Percentiles rank a stretch among this genome's conserved stretches.
Conservation (phyloP, 2,797 vertebrate species). For the Typhlichthys eigenmanni region DNA sequence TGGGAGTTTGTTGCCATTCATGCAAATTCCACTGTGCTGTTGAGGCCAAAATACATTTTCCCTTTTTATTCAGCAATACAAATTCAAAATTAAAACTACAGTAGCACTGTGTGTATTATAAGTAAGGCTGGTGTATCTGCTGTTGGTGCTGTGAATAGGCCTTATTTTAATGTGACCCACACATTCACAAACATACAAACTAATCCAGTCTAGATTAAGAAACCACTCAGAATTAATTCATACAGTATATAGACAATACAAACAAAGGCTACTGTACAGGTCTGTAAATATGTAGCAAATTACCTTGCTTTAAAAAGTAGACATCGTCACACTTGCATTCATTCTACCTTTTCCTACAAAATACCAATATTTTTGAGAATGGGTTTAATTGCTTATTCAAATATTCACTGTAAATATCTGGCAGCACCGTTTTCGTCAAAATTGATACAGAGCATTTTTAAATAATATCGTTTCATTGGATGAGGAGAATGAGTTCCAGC, state of each 20-base stretch:
- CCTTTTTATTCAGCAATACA: conserved; percentile 69
- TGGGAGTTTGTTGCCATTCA: conserved; percentile 67
- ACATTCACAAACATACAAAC: conserved; percentile 52
- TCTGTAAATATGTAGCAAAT: conserved; percentile 54
- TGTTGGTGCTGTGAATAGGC: conserved; percentile 79
- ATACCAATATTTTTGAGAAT: conserved; percentile 35
- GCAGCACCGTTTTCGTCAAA: conserved; percentile 57
- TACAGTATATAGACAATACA: conserved; percentile 47
- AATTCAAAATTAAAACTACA: conserved; percentile 67
- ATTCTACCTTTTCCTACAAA: conserved; percentile 31
- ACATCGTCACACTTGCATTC: conserved; percentile 7
- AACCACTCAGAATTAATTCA: conserved; percentile 50
- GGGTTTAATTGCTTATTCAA: conserved; percentile 34
- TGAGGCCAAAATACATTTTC: conserved; percentile 70
- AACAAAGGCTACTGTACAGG: conserved; percentile 63
- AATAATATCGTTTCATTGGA: conserved; percentile 59
- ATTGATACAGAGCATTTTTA: conserved; percentile 66
- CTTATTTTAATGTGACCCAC: conserved; percentile 61
- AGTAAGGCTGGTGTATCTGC: conserved; percentile 79
- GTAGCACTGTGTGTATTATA: conserved; percentile 59
- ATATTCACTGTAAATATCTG: conserved; percentile 48
- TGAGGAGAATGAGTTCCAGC: conserved; percentile 68
- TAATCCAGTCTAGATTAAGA: conserved; percentile 66
- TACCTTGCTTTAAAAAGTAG: conserved; percentile 4
- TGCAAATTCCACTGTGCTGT: conserved; percentile 74